Evolutionary conservation across 2,113 vertebrate genomes (phyloP).

Genomic region (Serilophus lunatus): DNA sequence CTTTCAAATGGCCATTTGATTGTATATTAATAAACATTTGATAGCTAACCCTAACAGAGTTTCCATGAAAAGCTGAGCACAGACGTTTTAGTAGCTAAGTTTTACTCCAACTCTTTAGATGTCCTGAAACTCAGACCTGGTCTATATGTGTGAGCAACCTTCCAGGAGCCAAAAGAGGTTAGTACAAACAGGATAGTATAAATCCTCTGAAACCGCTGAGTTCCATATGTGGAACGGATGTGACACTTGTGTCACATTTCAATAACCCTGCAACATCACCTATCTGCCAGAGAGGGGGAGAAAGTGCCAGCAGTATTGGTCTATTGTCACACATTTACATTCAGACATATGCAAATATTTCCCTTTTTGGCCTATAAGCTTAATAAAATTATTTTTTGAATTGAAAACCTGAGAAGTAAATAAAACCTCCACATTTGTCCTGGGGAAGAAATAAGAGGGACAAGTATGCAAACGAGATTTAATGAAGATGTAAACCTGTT

Average conservation of each 20-base stretch:
- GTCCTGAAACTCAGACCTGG: not conserved
- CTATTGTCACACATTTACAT: not conserved
- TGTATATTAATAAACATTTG: not conserved
- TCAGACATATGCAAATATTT: not conserved
- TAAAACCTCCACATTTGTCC: not conserved
- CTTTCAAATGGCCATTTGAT: not conserved
- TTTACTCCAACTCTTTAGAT: not conserved
- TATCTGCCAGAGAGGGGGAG: not conserved
- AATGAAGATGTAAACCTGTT: not conserved
- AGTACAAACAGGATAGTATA: not conserved
- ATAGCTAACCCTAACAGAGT: not conserved
- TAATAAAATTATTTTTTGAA: not conserved
- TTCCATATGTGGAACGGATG: not conserved
- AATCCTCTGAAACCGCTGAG: not conserved
- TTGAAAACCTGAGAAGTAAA: not conserved
- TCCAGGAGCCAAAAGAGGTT: not conserved
- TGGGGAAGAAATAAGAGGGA: not conserved
- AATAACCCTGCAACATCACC: not conserved
- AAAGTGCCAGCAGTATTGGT: accelerated
- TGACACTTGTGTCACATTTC: not conserved
- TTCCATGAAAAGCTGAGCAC: not conserved
- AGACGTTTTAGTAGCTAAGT: not conserved
- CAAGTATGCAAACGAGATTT: not conserved
- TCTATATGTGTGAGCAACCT: not conserved
- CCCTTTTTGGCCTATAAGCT: not conserved